Evolutionary conservation across 1,140 invertebrate species (phyloP).

Genomic region (Cydia fagiglandana): DNA sequence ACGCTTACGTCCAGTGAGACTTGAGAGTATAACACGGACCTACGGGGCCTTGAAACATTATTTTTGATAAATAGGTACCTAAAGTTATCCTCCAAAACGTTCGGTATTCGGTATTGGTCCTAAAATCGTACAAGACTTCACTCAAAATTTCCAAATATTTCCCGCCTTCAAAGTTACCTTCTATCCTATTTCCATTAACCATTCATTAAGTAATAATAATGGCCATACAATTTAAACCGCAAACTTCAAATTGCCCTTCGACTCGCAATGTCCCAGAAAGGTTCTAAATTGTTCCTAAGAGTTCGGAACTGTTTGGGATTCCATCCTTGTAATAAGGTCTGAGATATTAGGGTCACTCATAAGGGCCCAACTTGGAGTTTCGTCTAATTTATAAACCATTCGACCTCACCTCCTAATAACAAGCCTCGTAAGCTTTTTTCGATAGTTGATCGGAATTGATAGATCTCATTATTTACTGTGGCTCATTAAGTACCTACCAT

Average conservation of each 20-base stretch:
- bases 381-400: slow-evolving; percentile 38
- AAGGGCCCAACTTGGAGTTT: slow-evolving; percentile 21
- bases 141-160: neutral
- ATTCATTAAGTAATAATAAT: slow-evolving; percentile 29
- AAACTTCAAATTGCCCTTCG: slow-evolving; percentile 43
- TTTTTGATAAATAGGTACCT: too few relatives aligned
- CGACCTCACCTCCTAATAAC: slow-evolving; percentile 21
- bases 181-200: neutral
- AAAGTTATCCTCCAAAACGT: too few relatives aligned
- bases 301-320: slow-evolving; percentile 40
- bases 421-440: slow-evolving; percentile 22
- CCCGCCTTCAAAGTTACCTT: neutral
- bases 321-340: slow-evolving; percentile 46
- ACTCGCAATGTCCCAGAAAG: slow-evolving; percentile 36
- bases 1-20: too few relatives aligned
- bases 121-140: neutral
- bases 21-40: too few relatives aligned
- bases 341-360: slow-evolving; percentile 44
- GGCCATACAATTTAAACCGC: slow-evolving; percentile 34
- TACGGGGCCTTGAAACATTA: too few relatives aligned
- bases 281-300: slow-evolving; percentile 47
- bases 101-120: neutral
- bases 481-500: neutral
- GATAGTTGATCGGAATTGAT: slow-evolving; percentile 4
- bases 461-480: neutral